Percentiles rank a stretch among this genome's conserved stretches.
phyloP scores from a whole-genome alignment of 1,140 invertebrate species.

The Trissolcus basalis region DNA sequence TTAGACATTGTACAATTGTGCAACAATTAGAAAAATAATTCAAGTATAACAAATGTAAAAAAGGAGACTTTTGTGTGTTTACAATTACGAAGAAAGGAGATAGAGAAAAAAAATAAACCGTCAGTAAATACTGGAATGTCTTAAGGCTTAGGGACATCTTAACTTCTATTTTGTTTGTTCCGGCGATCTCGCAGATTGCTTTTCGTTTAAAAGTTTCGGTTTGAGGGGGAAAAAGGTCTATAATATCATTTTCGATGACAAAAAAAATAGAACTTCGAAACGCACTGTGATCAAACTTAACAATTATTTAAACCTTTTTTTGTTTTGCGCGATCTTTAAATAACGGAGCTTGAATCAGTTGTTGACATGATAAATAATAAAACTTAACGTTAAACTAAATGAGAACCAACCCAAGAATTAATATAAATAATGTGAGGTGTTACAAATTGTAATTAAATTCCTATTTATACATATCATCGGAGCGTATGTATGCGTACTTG shows the following conservation, averaged over 20 bases:
- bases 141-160: slow-evolving; percentile 27
- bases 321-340: slow-evolving; percentile 8
- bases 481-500: slow-evolving; percentile 38
- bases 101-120: no score
- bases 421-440: slow-evolving; percentile 48
- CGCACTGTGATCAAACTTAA: slow-evolving; percentile 29
- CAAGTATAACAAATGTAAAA: slow-evolving; percentile 33
- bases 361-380: slow-evolving; percentile 14
- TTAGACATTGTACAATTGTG: slow-evolving; percentile 43
- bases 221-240: background rate
- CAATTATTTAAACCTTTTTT: slow-evolving; percentile 10
- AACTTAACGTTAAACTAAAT: slow-evolving; percentile 54
- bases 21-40: slow-evolving; percentile 48
- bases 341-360: slow-evolving; percentile 39
- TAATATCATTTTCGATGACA: no score
- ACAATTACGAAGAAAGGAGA: no score
- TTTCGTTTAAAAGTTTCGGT: background rate
- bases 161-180: slow-evolving; percentile 27
- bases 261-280: background rate
- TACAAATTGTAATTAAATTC: slow-evolving; percentile 36
- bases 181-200: slow-evolving; percentile 14
- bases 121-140: slow-evolving; percentile 58
- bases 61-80: no score
- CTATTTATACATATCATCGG: slow-evolving; percentile 27
- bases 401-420: slow-evolving; percentile 57